These are phyloP conservation scores for Entelurus aequoreus DNA, from an alignment of 2,113 vertebrate species.

Conservation along the genomic window DNA sequence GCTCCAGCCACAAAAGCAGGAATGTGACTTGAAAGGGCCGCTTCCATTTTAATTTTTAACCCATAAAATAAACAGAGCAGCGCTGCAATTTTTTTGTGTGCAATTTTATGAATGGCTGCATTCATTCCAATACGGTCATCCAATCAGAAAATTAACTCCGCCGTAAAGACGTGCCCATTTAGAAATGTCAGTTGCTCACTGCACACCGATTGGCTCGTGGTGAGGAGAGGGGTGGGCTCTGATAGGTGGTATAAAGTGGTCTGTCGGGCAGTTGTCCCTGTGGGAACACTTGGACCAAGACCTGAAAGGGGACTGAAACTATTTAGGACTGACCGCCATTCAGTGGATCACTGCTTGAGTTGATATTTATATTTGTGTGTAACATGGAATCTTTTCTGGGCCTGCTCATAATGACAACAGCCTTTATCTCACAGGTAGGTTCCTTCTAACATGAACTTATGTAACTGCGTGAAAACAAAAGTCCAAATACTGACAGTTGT, in stretches of 20 bases:
- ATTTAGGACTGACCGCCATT: constrained; percentile 5
- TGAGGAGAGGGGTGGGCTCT: constrained; percentile 23
- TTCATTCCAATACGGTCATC: constrained; percentile 50
- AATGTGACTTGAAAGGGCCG: constrained; percentile 58
- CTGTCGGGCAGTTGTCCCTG: neutral
- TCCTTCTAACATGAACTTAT: neutral
- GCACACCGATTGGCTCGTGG: constrained; percentile 34
- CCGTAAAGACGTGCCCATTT: constrained; percentile 25
- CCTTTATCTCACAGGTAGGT: constrained; percentile 57
- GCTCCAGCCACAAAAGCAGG: constrained; percentile 43
- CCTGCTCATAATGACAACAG: constrained; percentile 52
- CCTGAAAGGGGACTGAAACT: neutral
- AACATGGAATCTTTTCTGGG: constrained; percentile 41
- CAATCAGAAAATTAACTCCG: constrained; percentile 35
- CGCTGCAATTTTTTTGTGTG: constrained; percentile 25
- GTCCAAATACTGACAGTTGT: neutral
- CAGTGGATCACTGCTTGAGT: neutral
- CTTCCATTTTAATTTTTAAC: constrained; percentile 52
- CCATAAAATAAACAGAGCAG: constrained; percentile 56
- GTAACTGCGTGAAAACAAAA: neutral
- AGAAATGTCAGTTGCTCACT: neutral
- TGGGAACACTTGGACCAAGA: constrained; percentile 12
- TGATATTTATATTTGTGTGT: constrained; percentile 1
- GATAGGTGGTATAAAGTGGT: constrained; percentile 41
- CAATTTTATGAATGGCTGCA: constrained; percentile 55